phyloP scores from a whole-genome alignment of 2,888 invertebrate genomes.

The Protodeltote pygarga region DNA sequence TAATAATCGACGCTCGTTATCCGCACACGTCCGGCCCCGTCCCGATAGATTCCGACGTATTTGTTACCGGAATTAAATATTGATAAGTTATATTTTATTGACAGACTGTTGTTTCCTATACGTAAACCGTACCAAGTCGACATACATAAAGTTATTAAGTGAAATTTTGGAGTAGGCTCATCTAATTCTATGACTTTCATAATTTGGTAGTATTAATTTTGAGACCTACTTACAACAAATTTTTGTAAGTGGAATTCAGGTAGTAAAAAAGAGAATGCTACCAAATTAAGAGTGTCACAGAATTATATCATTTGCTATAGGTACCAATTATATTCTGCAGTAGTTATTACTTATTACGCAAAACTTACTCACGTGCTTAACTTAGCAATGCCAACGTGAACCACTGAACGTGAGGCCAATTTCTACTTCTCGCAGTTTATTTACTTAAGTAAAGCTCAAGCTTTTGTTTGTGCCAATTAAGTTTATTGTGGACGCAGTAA shows the following conservation, averaged over 20 bases:
- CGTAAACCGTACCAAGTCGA: too few species aligned
- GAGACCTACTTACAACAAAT: too few species aligned
- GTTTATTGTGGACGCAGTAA: slow-evolving; percentile 45
- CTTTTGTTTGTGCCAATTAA: slow-evolving; percentile 52
- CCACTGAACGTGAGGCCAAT: slow-evolving; percentile 24
- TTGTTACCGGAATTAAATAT: slow-evolving; percentile 49
- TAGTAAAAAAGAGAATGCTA: too few species aligned
- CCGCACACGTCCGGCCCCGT: slow-evolving; percentile 46
- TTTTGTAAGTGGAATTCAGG: too few species aligned
- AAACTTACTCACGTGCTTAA: slow-evolving; percentile 2
- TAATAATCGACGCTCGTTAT: slow-evolving; percentile 57
- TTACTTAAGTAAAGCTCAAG: slow-evolving; percentile 38
- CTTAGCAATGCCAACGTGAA: neutral
- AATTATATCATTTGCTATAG: too few species aligned
- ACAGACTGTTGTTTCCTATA: slow-evolving; percentile 4
- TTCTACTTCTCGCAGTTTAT: slow-evolving; percentile 34
- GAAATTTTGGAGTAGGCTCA: too few species aligned
- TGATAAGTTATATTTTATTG: slow-evolving; percentile 43
- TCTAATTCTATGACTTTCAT: too few species aligned
- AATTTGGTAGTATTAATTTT: too few species aligned
- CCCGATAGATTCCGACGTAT: slow-evolving; percentile 41
- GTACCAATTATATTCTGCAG: neutral
- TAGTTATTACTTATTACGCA: neutral
- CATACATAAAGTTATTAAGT: too few species aligned
- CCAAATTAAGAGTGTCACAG: too few species aligned